Conservation (phyloP, 2,888 invertebrate genomes). For the Trisateles emortualis region DNA sequence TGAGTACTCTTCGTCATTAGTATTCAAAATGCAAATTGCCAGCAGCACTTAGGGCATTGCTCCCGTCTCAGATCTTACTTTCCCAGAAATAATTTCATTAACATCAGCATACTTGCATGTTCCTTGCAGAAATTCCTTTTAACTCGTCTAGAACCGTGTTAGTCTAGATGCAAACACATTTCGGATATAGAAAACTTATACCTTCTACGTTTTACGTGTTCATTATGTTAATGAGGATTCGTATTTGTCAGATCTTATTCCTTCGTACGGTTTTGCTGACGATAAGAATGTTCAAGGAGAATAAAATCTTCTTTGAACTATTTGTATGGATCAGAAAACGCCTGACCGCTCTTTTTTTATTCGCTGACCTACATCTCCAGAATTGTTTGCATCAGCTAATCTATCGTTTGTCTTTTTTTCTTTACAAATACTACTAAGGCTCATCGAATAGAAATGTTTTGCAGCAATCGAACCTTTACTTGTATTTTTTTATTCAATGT, state of each 20-base stretch:
- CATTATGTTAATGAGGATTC: conserved; percentile 33
- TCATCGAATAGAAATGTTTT: background rate
- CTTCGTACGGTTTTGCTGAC: conserved; percentile 22
- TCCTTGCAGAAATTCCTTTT: conserved; percentile 68
- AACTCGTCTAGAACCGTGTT: conserved; percentile 58
- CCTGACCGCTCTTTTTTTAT: conserved; percentile 34
- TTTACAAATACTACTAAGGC: conserved; percentile 19
- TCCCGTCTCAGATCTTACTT: conserved; percentile 81
- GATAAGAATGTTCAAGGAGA: conserved; percentile 22
- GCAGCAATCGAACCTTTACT: background rate
- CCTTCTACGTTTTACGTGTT: conserved; percentile 25
- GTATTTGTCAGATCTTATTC: conserved; percentile 12
- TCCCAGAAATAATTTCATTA: conserved; percentile 85
- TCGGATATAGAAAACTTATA: conserved; percentile 34
- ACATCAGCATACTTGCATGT: conserved; percentile 76
- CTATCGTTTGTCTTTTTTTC: conserved; percentile 28
- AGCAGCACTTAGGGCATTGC: conserved; percentile 75
- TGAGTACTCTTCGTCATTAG: conserved; percentile 75
- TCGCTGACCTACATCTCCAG: conserved; percentile 37
- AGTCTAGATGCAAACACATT: conserved; percentile 42
- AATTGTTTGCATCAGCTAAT: conserved; percentile 25
- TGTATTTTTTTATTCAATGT: background rate
- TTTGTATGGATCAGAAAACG: conserved; percentile 36
- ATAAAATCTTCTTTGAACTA: conserved; percentile 29
- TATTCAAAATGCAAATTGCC: conserved; percentile 84